Base-by-base conservation (phyloP, 2,888 invertebrate species). In the Chalcosyrphus nemorum region DNA sequence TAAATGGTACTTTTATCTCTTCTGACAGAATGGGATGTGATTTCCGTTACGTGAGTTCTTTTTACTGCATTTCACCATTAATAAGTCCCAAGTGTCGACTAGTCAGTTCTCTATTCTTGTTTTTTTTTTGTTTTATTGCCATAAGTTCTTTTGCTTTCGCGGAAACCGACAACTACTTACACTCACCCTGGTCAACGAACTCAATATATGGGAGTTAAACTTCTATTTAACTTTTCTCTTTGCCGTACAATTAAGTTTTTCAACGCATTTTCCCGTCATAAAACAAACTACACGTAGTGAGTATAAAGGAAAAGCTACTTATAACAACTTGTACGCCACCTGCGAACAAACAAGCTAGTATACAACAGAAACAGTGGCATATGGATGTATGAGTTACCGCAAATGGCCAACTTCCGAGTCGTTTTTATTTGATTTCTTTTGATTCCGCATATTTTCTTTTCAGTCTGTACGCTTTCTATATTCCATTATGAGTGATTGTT, bases 341-440 rank as follows among this genome's bases (percentile, higher is more conserved):
- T 78, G 76, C 41, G 66, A 63, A 45, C 32, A 68, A 80, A 70
- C 43, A 63, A 50, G 68, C 56, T 68, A 57, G 47, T 38, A 38
- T 32, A 41, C 47, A n/a, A n/a, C 45, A 29, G 63, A 74, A 70
- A 78, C 68, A 59, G 80, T 84, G 82, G 80, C 80, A 56, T 80
- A 80, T 80, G 77, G 66, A 29, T 65, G 61, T 24, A 35, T 78
- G 41, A 15, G 32, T 65, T 24, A 66, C n/a, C n/a, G n/a, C 45
- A 66, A 82, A 78, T 82, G 72, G 78, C 35, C 52, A 57, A 84
- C 82, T 84, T 84, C 82, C 82, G 82, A 84, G 41, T 84, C 43
- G n/a, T 41, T 57, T 57, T 17, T 21, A 38, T 38, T 29, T 52
- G 27, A 7, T 32, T 65, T 13, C 43, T 50, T 50, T 38, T 43